phyloP scores from a whole-genome alignment of 2,888 invertebrate genomes.

The Drosophila neotestacea region DNA sequence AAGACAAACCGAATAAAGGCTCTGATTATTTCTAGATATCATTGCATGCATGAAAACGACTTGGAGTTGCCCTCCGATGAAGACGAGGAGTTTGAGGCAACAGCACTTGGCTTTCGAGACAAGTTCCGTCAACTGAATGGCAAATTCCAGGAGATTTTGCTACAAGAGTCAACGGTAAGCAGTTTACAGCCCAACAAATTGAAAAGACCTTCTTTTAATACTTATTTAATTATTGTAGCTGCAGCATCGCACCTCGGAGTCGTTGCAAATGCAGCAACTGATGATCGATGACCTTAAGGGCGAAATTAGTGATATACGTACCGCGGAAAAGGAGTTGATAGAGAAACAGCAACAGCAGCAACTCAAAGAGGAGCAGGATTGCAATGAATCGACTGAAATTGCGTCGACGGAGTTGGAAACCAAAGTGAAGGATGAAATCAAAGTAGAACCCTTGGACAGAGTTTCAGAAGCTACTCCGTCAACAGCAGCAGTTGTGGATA shows the following conservation, averaged over 20 bases:
- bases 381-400: slow-evolving; percentile 15
- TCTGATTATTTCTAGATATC: slow-evolving; percentile 86
- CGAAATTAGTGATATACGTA: slow-evolving; percentile 87
- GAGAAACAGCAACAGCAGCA: slow-evolving; percentile 41
- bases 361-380: slow-evolving; percentile 43
- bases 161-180: slow-evolving; percentile 92
- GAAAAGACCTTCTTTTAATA: neutral
- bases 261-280: slow-evolving; percentile 91
- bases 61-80: slow-evolving; percentile 89
- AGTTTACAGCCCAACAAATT: fast-evolving
- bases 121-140: slow-evolving; percentile 90
- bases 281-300: slow-evolving; percentile 90
- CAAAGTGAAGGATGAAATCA: slow-evolving; percentile 82
- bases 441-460: slow-evolving; percentile 73
- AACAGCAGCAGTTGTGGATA: slow-evolving; percentile 68
- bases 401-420: slow-evolving; percentile 25
- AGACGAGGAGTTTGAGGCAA: slow-evolving; percentile 89
- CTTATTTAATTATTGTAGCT: slow-evolving; percentile 86
- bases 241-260: slow-evolving; percentile 90
- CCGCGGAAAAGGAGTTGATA: slow-evolving; percentile 80
- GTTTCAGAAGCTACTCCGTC: slow-evolving; percentile 14
- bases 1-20: neutral
- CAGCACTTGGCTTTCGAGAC: slow-evolving; percentile 89
- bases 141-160: slow-evolving; percentile 90
- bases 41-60: slow-evolving; percentile 88